These are phyloP conservation scores for Julus scanicus DNA, from an alignment of 2,888 invertebrate species.

Conservation along the genomic window DNA sequence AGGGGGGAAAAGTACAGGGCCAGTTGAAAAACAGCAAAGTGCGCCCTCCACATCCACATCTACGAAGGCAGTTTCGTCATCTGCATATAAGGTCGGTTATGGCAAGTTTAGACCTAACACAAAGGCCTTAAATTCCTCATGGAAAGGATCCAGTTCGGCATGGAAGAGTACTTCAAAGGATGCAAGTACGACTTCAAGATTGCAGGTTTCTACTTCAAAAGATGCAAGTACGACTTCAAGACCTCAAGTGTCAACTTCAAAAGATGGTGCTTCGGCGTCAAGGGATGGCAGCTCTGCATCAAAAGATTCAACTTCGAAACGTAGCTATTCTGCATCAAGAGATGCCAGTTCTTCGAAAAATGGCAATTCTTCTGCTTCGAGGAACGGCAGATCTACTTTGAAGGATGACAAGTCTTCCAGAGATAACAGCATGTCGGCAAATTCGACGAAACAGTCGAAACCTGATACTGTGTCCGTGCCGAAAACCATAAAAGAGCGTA, in stretches of 20 bases:
- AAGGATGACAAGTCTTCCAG: not conserved
- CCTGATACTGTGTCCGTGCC: not conserved
- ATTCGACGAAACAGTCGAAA: not conserved
- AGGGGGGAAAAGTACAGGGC: not conserved
- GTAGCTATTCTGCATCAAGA: not conserved
- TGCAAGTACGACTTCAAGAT: not conserved
- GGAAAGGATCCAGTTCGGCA: not conserved
- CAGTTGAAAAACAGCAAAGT: not conserved
- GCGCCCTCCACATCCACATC: not conserved
- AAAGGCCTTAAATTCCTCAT: not conserved
- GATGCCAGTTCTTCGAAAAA: not conserved
- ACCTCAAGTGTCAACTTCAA: not conserved
- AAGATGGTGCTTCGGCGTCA: not conserved
- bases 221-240: not conserved
- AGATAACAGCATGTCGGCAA: not conserved
- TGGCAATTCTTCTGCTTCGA: not conserved
- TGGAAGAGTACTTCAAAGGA: not conserved
- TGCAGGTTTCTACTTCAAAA: not conserved
- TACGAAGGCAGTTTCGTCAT: not conserved
- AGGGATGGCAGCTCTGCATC: not conserved
- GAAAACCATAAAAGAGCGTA: conserved; percentile 36
- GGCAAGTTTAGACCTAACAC: not conserved
- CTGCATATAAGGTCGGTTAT: not conserved
- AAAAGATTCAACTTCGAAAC: not conserved
- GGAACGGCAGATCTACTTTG: not conserved